Evolutionary conservation across 2,797 vertebrate genomes (phyloP), one percentile per base, ranked within the genome.

Genomic region (Mormyrops attenuatus): DNA sequence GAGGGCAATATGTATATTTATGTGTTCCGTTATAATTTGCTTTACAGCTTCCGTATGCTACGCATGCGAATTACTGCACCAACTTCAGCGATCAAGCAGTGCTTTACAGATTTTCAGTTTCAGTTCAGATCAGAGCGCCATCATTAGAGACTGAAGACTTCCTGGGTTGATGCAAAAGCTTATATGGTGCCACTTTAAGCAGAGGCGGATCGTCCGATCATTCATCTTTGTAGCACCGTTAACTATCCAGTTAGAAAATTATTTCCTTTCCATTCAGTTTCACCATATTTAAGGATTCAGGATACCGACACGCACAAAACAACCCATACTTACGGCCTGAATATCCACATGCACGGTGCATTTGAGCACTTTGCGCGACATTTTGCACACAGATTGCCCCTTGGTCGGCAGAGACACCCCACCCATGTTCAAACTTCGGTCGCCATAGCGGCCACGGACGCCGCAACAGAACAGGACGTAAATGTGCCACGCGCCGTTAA

Each of bases 331-430:
- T 94, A 97, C 96, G 85, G 92, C 90, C 1, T 94, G 89, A 22
- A 97, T 91, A 87, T 95, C 92, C 90, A 96, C 5, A 34, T 92
- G 88, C 0, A 96, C 95, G 5, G 93, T 94, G 53, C 95, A 96
- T 95, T 93, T 96, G 15, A 96, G 89, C 89, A 89, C 93, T 92
- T 93, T 96, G 1, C 66, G 89, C 9, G 41, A 90, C 38, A 50
- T 90, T 91, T 92, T 88, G 7, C 66, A 57, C 2, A 34, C 77
- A 1, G 73, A 92, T 41, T 60, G 15, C 17, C 30, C 73, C 85
- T 88, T 94, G 87, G 85, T 89, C 88, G 6, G 41, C 0, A 92
- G 89, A 26, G 93, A 92, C 91, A 92, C 91, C 92, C 92, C 90
- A 15, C 80, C 91, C 92, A 93, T 91, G 86, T 53, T 93, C 92